Evolutionary conservation across 2,888 invertebrate genomes (phyloP).

Genomic region (Alviniconcha strummeri): DNA sequence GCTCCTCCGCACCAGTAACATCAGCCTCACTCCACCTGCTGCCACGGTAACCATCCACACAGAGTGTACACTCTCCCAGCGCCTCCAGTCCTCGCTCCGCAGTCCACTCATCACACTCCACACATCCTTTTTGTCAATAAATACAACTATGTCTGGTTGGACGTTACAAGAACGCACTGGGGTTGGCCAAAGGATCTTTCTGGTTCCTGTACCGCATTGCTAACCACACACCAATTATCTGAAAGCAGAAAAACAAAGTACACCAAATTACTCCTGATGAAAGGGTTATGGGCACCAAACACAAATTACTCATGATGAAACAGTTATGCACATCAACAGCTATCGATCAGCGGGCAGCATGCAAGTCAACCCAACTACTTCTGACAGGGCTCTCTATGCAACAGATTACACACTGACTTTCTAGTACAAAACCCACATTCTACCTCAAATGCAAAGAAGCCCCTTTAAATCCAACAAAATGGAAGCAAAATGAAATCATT

Average conservation of each 20-base stretch:
- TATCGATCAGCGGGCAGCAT: not conserved
- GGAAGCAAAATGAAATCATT: too few relatives aligned
- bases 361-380: not conserved
- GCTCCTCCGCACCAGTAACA: too few relatives aligned
- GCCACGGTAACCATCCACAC: too few relatives aligned
- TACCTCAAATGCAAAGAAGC: too few relatives aligned
- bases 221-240: constrained; percentile 98
- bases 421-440: not conserved
- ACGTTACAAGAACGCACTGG: constrained; percentile 89
- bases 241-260: constrained; percentile 71
- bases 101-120: not conserved
- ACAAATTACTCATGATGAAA: not conserved
- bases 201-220: constrained; percentile 98
- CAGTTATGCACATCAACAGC: not conserved
- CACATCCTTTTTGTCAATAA: not conserved
- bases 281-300: not conserved
- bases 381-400: too few relatives aligned
- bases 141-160: not conserved
- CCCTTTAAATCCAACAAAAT: too few relatives aligned
- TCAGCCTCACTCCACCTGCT: too few relatives aligned
- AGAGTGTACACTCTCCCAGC: too few relatives aligned
- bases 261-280: not conserved
- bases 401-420: not conserved
- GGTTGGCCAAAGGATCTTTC: constrained; percentile 97
- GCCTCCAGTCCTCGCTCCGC: not conserved